phyloP scores from a whole-genome alignment of 1,140 invertebrate genomes.

The Anadara kagoshimensis region DNA sequence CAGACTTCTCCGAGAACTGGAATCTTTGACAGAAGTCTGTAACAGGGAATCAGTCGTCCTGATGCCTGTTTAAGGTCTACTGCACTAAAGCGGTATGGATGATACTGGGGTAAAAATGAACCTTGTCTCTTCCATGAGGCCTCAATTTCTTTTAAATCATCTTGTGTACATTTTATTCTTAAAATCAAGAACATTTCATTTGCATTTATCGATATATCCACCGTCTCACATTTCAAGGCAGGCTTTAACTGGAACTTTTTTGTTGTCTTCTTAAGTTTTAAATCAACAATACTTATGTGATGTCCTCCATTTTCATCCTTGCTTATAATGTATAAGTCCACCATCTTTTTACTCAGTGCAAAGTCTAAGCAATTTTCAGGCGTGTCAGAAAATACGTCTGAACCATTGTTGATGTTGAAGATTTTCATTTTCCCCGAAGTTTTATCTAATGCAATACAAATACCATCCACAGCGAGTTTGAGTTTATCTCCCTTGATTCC shows the following conservation, averaged over 20 bases:
- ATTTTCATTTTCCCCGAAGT: constrained; percentile 21
- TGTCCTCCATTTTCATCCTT: constrained; percentile 29
- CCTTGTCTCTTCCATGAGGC: constrained; percentile 52
- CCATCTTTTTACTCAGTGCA: constrained; percentile 27
- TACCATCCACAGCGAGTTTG: constrained; percentile 4
- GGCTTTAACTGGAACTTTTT: constrained; percentile 50
- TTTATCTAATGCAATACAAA: constrained; percentile 31
- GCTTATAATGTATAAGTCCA: constrained; percentile 32
- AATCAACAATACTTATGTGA: constrained; percentile 41
- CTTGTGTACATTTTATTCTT: constrained; percentile 34
- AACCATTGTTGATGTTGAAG: constrained; percentile 22
- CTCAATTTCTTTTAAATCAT: constrained; percentile 55
- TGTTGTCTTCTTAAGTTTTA: constrained; percentile 29
- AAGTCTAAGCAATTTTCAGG: constrained; percentile 38
- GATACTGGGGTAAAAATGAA: constrained; percentile 43
- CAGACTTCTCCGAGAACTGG: constrained; percentile 54
- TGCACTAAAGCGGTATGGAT: constrained; percentile 53
- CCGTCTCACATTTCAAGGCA: constrained; percentile 24
- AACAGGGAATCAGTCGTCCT: constrained; percentile 49
- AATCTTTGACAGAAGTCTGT: constrained; percentile 52
- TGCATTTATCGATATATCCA: constrained; percentile 44
- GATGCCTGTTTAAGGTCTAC: constrained; percentile 50
- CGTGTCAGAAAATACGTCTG: constrained; percentile 15
- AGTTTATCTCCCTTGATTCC: constrained; percentile 40
- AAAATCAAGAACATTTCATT: constrained; percentile 53